Conservation (phyloP, 2,797 vertebrate species). For the Neosilurus mollespiculum region DNA sequence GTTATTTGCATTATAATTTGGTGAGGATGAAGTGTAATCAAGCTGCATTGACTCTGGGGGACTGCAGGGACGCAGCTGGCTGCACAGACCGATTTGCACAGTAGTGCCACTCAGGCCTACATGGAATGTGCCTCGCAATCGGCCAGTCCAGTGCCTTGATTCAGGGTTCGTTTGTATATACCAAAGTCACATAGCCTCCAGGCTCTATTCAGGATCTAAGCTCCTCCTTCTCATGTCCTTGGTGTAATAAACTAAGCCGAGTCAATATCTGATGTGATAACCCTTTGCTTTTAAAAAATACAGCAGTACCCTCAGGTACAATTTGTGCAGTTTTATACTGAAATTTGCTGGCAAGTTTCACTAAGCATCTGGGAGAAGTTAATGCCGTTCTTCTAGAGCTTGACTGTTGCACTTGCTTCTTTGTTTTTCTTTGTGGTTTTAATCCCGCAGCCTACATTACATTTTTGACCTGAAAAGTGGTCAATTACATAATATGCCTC, state of each 20-base stretch:
- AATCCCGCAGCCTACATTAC: background rate
- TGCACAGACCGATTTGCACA: conserved; percentile 49
- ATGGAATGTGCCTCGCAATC: conserved; percentile 51
- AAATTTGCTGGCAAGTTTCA: background rate
- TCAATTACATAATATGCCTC: background rate
- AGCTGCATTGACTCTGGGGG: conserved; percentile 61
- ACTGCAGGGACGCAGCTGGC: conserved; percentile 53
- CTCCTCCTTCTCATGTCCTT: conserved; percentile 43
- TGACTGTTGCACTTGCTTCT: background rate
- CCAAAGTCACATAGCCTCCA: conserved; percentile 39
- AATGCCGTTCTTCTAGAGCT: background rate
- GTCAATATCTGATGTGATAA: background rate
- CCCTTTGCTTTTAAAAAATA: background rate
- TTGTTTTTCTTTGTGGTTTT: background rate
- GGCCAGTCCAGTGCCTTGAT: conserved; percentile 48
- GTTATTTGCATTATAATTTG: conserved; percentile 68
- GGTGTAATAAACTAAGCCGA: background rate
- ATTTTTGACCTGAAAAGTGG: background rate
- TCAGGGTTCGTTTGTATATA: conserved; percentile 50
- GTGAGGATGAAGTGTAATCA: conserved; percentile 67
- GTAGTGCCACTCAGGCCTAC: conserved; percentile 42
- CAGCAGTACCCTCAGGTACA: background rate
- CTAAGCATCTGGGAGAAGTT: background rate
- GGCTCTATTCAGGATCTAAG: conserved; percentile 45
- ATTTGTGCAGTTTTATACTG: background rate